A percentile compares a stretch with the other conserved stretches of the same genome.
These are phyloP conservation scores for Eretmocerus hayati DNA, from an alignment of 2,888 invertebrate species.

Conservation along the genomic window DNA sequence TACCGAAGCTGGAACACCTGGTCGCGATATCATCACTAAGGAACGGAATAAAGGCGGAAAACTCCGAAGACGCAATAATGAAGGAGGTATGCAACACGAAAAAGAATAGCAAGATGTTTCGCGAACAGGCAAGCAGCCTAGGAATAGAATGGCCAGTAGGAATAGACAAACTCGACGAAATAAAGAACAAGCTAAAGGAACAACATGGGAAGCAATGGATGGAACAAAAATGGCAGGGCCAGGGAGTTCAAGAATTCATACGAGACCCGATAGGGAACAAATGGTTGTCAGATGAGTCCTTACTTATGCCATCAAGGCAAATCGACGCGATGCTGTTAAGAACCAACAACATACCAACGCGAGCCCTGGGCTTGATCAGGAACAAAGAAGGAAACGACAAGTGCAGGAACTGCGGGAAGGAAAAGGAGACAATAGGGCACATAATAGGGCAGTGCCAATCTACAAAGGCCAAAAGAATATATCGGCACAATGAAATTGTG, in stretches of 20 bases:
- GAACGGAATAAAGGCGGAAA: no score
- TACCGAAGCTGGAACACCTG: no score
- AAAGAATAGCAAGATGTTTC: not conserved
- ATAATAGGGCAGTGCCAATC: not conserved
- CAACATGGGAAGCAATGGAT: no score
- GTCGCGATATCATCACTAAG: no score
- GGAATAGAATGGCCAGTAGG: not conserved
- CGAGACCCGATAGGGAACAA: not conserved
- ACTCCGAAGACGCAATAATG: no score
- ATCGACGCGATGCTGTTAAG: not conserved
- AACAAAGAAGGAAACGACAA: no score
- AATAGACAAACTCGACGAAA: not conserved
- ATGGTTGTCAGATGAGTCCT: not conserved
- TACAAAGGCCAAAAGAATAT: not conserved
- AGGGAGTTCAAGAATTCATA: conserved; percentile 1
- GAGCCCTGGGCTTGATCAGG: not conserved
- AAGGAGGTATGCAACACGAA: not conserved
- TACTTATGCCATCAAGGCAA: not conserved
- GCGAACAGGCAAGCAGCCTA: not conserved
- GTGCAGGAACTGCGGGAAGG: conserved; percentile 1
- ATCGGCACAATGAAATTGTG: not conserved
- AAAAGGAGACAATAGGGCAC: conserved; percentile 3
- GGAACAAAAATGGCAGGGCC: conserved; percentile 13
- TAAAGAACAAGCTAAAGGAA: no score
- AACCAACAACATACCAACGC: not conserved